Percentiles rank a stretch among this genome's conserved stretches.
Evolutionary conservation across 2,888 invertebrate species (phyloP).

Genomic region (Rotaria magnacalcarata): DNA sequence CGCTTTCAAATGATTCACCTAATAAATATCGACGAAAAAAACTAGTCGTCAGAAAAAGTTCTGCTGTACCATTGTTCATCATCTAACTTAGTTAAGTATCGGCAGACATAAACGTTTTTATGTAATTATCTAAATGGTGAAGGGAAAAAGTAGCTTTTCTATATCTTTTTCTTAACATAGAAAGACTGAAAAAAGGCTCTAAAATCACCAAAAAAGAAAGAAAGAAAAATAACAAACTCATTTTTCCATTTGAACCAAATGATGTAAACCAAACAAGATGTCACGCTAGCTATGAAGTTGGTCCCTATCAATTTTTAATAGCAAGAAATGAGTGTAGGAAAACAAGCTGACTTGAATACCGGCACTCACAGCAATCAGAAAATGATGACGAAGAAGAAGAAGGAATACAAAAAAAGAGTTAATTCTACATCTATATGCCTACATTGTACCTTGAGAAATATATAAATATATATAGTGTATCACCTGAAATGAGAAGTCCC

Average conservation of each 20-base stretch:
- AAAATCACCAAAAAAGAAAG: neutral
- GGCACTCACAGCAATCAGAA: too few relatives aligned
- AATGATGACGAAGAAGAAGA: neutral
- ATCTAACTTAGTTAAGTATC: neutral
- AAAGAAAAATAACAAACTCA: neutral
- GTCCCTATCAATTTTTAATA: neutral
- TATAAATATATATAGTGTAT: neutral
- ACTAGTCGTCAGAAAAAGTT: neutral
- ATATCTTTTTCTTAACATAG: neutral
- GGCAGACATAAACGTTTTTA: too few relatives aligned
- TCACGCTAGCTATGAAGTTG: neutral
- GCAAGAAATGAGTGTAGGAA: neutral
- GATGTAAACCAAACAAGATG: neutral
- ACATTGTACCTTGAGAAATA: neutral
- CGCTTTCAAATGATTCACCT: neutral
- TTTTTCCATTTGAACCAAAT: neutral
- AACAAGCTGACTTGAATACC: neutral
- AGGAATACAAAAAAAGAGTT: neutral
- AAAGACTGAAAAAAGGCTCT: neutral
- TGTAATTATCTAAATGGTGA: neutral
- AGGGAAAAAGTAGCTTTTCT: neutral
- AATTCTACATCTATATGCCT: neutral
- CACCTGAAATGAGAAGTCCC: neutral
- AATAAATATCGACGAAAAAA: neutral
- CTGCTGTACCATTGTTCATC: neutral